phyloP scores from a whole-genome alignment of 2,888 invertebrate species.

The Plagiodera versicolora region DNA sequence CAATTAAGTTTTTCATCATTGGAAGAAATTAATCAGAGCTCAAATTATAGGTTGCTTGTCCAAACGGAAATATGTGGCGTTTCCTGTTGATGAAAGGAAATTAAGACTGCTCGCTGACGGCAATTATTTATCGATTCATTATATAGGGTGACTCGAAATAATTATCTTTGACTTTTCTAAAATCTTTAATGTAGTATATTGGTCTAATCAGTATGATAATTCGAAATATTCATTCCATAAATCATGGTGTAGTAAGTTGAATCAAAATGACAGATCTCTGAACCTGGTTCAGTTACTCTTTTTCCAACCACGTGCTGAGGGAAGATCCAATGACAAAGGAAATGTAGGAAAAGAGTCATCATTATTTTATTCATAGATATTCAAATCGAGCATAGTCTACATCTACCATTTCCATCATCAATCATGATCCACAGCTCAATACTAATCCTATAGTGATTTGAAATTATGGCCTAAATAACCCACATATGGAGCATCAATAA shows the following conservation, averaged over 20 bases:
- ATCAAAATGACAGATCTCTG: no score
- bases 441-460: background rate
- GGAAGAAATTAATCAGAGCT: constrained; percentile 22
- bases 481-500: background rate
- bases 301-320: no score
- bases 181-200: no score
- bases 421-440: background rate
- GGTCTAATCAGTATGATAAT: no score
- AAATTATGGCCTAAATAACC: background rate
- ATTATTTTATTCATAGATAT: no score
- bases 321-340: no score
- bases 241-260: no score
- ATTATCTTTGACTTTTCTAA: no score
- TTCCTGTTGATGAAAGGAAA: constrained; percentile 14
- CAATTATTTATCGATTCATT: background rate
- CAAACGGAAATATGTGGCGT: constrained; percentile 24
- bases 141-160: background rate
- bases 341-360: no score
- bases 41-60: constrained; percentile 21
- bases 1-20: constrained; percentile 25
- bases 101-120: background rate
- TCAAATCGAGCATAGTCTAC: no score
- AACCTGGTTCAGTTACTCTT: no score
- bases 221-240: no score
- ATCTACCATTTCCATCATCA: background rate